These are phyloP conservation scores for Mayetiola destructor DNA, from an alignment of 2,888 invertebrate species.

Conservation along the genomic window DNA sequence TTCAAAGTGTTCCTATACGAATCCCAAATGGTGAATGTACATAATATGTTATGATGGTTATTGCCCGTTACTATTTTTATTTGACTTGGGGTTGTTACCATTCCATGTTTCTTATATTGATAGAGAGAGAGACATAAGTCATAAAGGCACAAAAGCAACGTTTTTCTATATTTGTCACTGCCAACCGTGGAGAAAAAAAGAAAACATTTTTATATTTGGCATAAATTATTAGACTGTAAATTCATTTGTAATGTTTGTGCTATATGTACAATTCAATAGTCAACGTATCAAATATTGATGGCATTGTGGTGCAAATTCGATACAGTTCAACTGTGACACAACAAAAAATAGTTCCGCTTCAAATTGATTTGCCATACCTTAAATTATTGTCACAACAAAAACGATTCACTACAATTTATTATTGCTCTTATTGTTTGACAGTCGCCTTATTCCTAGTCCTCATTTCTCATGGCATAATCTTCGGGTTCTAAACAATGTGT, in stretches of 20 bases:
- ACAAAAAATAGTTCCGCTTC: conserved; percentile 5
- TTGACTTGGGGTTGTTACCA: conserved; percentile 12
- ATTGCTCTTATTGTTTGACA: not conserved
- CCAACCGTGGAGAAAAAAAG: not conserved
- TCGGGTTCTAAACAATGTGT: no score
- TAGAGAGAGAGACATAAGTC: no score
- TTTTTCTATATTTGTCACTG: not conserved
- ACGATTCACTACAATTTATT: conserved; percentile 5
- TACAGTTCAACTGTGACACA: not conserved
- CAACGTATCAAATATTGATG: not conserved
- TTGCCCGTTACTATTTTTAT: conserved; percentile 9
- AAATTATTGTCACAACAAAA: conserved; percentile 13
- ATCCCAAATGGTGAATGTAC: not conserved
- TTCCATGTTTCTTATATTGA: no score
- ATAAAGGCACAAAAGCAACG: not conserved
- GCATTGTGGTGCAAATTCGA: not conserved
- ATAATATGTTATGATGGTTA: conserved; percentile 11
- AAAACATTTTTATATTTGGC: conserved; percentile 11
- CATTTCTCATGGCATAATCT: not conserved
- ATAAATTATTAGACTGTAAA: conserved; percentile 11
- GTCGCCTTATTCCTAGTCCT: not conserved
- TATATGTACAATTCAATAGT: not conserved
- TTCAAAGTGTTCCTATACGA: no score
- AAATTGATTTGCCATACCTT: conserved; percentile 13
- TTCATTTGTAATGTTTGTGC: not conserved